Percentiles rank a stretch among this genome's conserved stretches.
Conservation (phyloP, 1,140 invertebrate species). For the Drosophila melanica region DNA sequence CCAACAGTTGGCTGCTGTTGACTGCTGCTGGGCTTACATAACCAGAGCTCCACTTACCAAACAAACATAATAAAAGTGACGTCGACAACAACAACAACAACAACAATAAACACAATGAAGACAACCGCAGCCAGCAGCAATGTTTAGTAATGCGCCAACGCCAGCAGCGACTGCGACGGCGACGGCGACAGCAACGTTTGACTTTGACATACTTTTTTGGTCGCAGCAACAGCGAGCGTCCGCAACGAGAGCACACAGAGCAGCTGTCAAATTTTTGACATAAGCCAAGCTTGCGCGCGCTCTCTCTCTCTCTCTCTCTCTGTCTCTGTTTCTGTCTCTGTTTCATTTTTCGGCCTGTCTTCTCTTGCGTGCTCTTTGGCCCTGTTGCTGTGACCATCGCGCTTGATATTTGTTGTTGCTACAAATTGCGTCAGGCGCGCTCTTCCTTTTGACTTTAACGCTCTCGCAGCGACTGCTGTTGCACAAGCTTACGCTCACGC, state of each 20-base stretch:
- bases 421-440: conserved; percentile 19
- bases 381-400: conserved; percentile 50
- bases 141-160: conserved; percentile 64
- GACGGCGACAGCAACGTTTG: conserved; percentile 64
- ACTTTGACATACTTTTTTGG: conserved; percentile 83
- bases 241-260: conserved; percentile 23
- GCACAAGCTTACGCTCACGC: conserved; percentile 74
- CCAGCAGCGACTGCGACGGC: not conserved
- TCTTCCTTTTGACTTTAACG: conserved; percentile 26
- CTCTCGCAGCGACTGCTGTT: conserved; percentile 38
- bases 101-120: conserved; percentile 7
- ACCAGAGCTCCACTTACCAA: conserved; percentile 75
- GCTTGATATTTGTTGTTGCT: too few species aligned
- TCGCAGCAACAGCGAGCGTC: conserved; percentile 49
- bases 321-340: too few species aligned
- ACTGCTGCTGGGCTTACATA: conserved; percentile 69
- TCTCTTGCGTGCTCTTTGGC: conserved; percentile 36
- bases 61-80: conserved; percentile 76
- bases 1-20: conserved; percentile 76
- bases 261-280: conserved; percentile 58
- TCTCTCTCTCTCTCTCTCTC: conserved; percentile 12
- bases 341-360: not conserved
- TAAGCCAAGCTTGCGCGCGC: conserved; percentile 53
- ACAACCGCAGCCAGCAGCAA: conserved; percentile 12
- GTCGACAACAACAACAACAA: conserved; percentile 37